phyloP scores from a whole-genome alignment of 2,888 invertebrate species.

The Trisateles emortualis region DNA sequence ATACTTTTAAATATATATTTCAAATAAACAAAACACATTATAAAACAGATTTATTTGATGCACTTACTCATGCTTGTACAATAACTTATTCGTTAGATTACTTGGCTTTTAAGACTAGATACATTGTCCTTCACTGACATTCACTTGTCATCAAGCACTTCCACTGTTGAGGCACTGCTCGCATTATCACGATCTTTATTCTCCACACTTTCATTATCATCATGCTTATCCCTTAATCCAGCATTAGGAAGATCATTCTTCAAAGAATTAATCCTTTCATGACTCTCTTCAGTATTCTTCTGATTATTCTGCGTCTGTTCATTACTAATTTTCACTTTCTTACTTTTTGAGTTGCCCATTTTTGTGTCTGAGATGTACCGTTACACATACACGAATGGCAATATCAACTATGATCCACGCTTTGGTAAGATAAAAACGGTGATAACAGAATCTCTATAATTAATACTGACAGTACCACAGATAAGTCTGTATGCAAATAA shows the following conservation, averaged over 20 bases:
- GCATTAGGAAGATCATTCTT: conserved; percentile 67
- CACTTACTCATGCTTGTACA: conserved; percentile 24
- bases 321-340: conserved; percentile 76
- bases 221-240: conserved; percentile 39
- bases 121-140: conserved; percentile 12
- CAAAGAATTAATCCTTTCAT: conserved; percentile 70
- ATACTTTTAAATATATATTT: background rate
- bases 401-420: conserved; percentile 41
- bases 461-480: conserved; percentile 55
- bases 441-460: conserved; percentile 63
- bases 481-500: conserved; percentile 67
- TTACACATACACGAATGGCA: conserved; percentile 46
- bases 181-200: conserved; percentile 72
- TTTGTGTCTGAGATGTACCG: conserved; percentile 55
- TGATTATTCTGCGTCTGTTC: conserved; percentile 59
- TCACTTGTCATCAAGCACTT: conserved; percentile 81
- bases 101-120: conserved; percentile 22
- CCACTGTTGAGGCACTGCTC: conserved; percentile 81
- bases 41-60: conserved; percentile 32
- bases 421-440: conserved; percentile 51
- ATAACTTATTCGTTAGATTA: conserved; percentile 23
- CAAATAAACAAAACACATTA: conserved; percentile 7
- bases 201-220: conserved; percentile 51
- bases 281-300: conserved; percentile 56
- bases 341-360: conserved; percentile 81